Base-by-base conservation (phyloP, 2,888 invertebrate genomes). In the Neelides folsomi region DNA sequence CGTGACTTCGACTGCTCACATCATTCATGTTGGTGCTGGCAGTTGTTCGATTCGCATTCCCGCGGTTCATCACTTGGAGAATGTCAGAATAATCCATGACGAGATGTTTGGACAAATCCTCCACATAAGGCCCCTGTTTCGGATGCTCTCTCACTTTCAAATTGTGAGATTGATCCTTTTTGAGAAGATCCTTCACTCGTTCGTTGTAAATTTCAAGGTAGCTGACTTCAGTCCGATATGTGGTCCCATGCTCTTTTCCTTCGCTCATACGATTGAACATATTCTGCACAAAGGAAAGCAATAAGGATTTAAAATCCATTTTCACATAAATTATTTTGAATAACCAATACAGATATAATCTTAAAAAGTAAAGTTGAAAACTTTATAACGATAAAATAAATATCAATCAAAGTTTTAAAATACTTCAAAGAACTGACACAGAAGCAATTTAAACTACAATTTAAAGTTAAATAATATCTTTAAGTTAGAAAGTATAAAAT, bases 11-110 rank as follows among this genome's bases (percentile, higher is more conserved):
- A 68, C 86, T 86, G 71, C 87, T 87, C 64, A 86, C 86, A 72
- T 88, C 87, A 74, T 89, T 89, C 88, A 89, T 89, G 70, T 86
- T 86, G 53, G 89, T 89, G 66, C 86, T 81, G 42, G 88, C 88
- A 2, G 88, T 88, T 18, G 87, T 87, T 61, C 89, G 78, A 68
- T 83, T 82, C 55, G 79, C 75, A 73, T 87, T 88, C 58, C 88
- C 88, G 64, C 81, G 77, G 62, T 79, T 76, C 78, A 84, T 83
- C 68, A 83, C 80, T 68, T 81, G 80, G 83, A 85, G 69, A 68
- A 89, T 87, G 69, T 88, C 86, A 60, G 81, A 78, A 69, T 87
- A 89, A 70, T 88, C 86, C 1, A 83, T 83, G 12, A 89, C 88
- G 43, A 86, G 74, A 72, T 87, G 87, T 65, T 81, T 84, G 1